A percentile compares a stretch with the other conserved stretches of the same genome.
phyloP scores from a whole-genome alignment of 2,888 invertebrate species.

The Xylota segnis region DNA sequence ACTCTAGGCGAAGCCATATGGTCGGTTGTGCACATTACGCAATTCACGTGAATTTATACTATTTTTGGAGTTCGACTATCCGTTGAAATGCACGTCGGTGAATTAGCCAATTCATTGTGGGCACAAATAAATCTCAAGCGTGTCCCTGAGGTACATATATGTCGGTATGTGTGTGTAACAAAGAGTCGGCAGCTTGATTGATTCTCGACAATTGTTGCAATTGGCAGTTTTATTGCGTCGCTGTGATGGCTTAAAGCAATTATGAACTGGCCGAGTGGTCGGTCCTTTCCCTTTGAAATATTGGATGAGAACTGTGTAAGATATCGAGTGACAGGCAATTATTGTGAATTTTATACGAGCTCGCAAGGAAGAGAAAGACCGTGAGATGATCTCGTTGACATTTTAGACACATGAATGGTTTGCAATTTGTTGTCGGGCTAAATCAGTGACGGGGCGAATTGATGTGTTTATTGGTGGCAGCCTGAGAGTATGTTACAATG shows the following conservation, averaged over 20 bases:
- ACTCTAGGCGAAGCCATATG: conserved; percentile 50
- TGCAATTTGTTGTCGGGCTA: conserved; percentile 20
- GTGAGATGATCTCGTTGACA: conserved; percentile 50
- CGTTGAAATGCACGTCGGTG: conserved; percentile 25
- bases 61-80: conserved; percentile 53
- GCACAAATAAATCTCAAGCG: conserved; percentile 63
- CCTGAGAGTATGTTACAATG: conserved; percentile 43
- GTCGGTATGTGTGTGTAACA: conserved; percentile 65
- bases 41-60: conserved; percentile 52
- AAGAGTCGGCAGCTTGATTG: conserved; percentile 63
- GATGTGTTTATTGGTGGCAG: neutral
- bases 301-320: conserved; percentile 15
- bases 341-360: conserved; percentile 22
- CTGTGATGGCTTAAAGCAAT: conserved; percentile 29
- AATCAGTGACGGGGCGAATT: neutral
- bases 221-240: conserved; percentile 70
- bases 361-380: conserved; percentile 2
- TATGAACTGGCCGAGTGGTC: conserved; percentile 48
- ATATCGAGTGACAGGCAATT: conserved; percentile 42
- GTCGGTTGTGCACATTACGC: conserved; percentile 38
- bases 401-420: conserved; percentile 54
- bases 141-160: conserved; percentile 75
- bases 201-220: conserved; percentile 62
- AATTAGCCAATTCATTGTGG: conserved; percentile 71
- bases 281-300: conserved; percentile 68